A percentile compares a stretch with the other conserved stretches of the same genome.
Evolutionary conservation across 2,113 vertebrate genomes (phyloP).

Genomic region (Pandion haliaetus): DNA sequence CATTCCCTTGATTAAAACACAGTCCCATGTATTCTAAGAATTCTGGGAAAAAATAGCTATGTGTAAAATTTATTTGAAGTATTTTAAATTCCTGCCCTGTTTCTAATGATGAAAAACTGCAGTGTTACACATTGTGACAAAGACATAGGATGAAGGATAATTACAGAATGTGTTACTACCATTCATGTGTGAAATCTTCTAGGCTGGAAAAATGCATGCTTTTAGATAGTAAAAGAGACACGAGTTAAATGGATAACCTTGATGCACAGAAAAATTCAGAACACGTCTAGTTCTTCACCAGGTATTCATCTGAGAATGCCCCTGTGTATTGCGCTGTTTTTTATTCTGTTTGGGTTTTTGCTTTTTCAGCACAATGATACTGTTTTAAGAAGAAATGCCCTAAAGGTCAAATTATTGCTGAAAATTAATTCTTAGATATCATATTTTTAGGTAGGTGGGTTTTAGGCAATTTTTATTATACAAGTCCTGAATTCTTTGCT

Average conservation of each 20-base stretch:
- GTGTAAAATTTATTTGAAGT: slow-evolving; percentile 38
- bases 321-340: not conserved
- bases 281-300: slow-evolving; percentile 23
- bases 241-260: slow-evolving; percentile 53
- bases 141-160: slow-evolving; percentile 63
- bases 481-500: not conserved
- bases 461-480: not conserved
- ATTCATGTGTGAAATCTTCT: slow-evolving; percentile 64
- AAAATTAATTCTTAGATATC: slow-evolving; percentile 6
- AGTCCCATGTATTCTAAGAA: not conserved
- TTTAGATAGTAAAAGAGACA: slow-evolving; percentile 50
- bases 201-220: slow-evolving; percentile 57
- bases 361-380: slow-evolving; percentile 26
- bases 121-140: slow-evolving; percentile 14
- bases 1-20: not conserved
- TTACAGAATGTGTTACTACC: slow-evolving; percentile 66
- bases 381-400: slow-evolving; percentile 4
- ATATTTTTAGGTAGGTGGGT: not conserved
- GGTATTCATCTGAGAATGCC: slow-evolving; percentile 31
- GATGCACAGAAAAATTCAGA: slow-evolving; percentile 41
- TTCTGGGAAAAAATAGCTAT: not conserved
- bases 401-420: not conserved
- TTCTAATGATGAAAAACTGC: slow-evolving; percentile 56
- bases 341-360: slow-evolving; percentile 36
- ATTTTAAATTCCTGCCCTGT: slow-evolving; percentile 47